phyloP scores from a whole-genome alignment of 2,113 vertebrate species.

The Xiphophorus hellerii region DNA sequence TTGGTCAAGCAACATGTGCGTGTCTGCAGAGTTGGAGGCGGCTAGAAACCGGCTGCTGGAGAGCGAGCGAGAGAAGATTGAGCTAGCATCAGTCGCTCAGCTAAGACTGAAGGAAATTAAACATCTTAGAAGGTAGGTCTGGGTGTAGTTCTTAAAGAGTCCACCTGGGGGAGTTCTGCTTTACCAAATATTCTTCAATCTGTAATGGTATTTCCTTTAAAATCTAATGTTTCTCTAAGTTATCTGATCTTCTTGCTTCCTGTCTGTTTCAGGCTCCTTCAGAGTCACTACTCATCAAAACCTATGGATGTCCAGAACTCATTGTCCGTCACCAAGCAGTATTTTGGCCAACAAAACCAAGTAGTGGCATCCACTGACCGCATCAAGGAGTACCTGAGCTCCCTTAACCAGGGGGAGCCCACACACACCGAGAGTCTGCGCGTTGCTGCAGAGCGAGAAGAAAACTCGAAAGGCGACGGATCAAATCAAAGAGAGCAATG shows the following conservation, averaged over 20 bases:
- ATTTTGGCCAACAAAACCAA: background rate
- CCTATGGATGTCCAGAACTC: too few species aligned
- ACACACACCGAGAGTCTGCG: background rate
- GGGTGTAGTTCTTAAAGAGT: too few species aligned
- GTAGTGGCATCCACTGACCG: slow-evolving; percentile 14
- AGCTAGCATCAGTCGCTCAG: slow-evolving; percentile 80
- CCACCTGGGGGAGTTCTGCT: too few species aligned
- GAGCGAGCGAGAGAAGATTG: slow-evolving; percentile 83
- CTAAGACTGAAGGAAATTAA: slow-evolving; percentile 85
- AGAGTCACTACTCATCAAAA: background rate
- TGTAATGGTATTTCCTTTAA: too few species aligned
- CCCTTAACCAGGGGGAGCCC: slow-evolving; percentile 20
- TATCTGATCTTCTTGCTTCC: too few species aligned
- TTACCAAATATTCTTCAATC: too few species aligned
- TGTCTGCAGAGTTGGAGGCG: slow-evolving; percentile 76
- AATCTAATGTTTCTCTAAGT: too few species aligned
- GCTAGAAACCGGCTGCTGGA: slow-evolving; percentile 81
- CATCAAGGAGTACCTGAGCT: slow-evolving; percentile 50
- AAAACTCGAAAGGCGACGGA: too few species aligned
- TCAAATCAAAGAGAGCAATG: slow-evolving; percentile 44
- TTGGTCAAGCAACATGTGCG: background rate
- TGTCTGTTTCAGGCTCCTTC: slow-evolving; percentile 39
- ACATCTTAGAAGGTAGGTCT: slow-evolving; percentile 81
- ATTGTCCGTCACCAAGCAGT: too few species aligned
- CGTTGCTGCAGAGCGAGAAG: slow-evolving; percentile 4